Conservation (phyloP, 2,113 vertebrate genomes). For the Menidia beryllina region DNA sequence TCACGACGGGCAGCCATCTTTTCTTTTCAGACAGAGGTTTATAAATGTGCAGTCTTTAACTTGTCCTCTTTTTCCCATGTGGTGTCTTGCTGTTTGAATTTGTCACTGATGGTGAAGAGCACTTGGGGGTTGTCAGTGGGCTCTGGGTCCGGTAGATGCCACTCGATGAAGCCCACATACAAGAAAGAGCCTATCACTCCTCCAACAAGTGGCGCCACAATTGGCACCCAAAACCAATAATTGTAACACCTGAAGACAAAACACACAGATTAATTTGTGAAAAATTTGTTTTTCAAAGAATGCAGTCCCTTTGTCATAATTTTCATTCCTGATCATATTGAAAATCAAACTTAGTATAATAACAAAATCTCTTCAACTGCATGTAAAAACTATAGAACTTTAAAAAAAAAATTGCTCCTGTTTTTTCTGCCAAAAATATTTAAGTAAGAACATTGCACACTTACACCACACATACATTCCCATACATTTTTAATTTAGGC, state of each 20-base stretch:
- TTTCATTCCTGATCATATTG: no score
- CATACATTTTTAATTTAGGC: no score
- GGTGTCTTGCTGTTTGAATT: not conserved
- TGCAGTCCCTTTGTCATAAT: not conserved
- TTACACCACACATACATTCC: no score
- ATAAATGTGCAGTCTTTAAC: conserved; percentile 52
- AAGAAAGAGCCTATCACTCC: conserved; percentile 64
- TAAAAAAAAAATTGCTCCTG: no score
- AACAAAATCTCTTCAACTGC: no score
- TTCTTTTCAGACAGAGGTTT: not conserved
- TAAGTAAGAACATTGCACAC: no score
- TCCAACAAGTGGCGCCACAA: conserved; percentile 78
- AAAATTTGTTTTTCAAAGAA: not conserved
- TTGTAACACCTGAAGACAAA: conserved; percentile 73
- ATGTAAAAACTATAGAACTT: no score
- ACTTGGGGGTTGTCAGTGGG: not conserved
- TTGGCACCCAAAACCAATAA: conserved; percentile 85
- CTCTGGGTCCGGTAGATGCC: conserved; percentile 79
- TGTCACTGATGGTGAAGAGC: conserved; percentile 20
- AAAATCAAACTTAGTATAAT: no score
- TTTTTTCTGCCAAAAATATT: no score
- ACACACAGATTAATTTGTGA: conserved; percentile 3
- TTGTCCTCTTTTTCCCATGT: conserved; percentile 18
- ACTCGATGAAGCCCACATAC: conserved; percentile 80
- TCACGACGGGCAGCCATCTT: not conserved